Base-by-base conservation (phyloP, 2,797 vertebrate species). In the Parotocinclus haroldoi region DNA sequence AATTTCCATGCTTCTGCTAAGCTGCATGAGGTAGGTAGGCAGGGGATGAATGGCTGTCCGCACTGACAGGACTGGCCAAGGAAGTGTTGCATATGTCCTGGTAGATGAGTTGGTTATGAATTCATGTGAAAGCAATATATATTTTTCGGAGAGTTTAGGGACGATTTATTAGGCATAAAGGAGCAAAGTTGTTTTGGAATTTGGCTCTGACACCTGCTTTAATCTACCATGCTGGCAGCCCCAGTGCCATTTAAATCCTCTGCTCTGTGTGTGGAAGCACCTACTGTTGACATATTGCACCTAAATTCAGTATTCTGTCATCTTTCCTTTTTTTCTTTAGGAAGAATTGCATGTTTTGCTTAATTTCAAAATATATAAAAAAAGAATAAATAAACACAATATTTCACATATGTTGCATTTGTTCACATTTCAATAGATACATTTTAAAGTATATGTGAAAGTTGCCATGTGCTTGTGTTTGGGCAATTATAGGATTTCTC, bases 141-240 rank as follows among this genome's bases (percentile, higher is more conserved):
- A 72, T 76, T 76, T 74, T 70, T 78, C 81, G 78, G 79, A 58
- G 49, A 67, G 54, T 75, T 75, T 80, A 39, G 39, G 71, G 60
- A 73, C 56, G 76, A 80, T 79, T 85, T 84, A 86, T 89, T 87
- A 84, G 87, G 89, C 83, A 82, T 78, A 73, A 63, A 65, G 62
- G 79, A 71, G 76, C 64, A 44, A 14, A 58, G 18, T 36, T 19
- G 60, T 50, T 68, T 67, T 63, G 62, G n/a, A 44, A 46, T 44
- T 72, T 70, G 53, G 54, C 76, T 68, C 79, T 66, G 77, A 85
- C 85, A 84, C 79, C 80, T 85, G 81, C 78, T 75, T 68, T 76
- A 76, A 76, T 83, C 72, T 81, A 63, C 75, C 76, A 64, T 59
- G 76, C 73, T 74, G 63, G 78, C 66, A 71, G 61, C 55, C 74